A percentile compares a stretch with the other conserved stretches of the same genome.
These are phyloP conservation scores for Netelia inedita DNA, from an alignment of 2,888 invertebrate species.

Conservation along the genomic window DNA sequence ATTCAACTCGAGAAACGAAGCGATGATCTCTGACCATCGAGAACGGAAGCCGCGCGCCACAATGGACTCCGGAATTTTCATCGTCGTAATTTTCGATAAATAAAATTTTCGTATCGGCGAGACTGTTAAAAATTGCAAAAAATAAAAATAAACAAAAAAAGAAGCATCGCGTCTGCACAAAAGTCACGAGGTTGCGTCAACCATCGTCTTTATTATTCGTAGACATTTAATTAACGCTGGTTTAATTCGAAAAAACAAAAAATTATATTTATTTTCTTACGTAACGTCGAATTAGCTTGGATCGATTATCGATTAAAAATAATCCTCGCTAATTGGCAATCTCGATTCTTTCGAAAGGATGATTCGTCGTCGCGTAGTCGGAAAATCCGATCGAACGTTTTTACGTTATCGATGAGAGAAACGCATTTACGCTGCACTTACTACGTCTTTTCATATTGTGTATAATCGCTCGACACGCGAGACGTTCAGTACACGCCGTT, in stretches of 20 bases:
- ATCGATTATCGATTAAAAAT: not conserved
- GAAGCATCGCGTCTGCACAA: no score
- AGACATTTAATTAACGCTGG: no score
- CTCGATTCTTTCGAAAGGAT: not conserved
- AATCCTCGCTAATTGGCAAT: not conserved
- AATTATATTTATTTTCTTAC: no score
- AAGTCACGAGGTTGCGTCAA: no score
- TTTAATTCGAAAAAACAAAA: no score
- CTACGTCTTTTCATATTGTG: not conserved
- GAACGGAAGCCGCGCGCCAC: slow-evolving; percentile 13
- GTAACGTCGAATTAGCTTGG: no score
- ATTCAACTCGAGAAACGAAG: slow-evolving; percentile 4
- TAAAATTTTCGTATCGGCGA: no score
- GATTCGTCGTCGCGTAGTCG: not conserved
- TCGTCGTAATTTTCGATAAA: not conserved
- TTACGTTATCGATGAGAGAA: not conserved
- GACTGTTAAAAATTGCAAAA: no score
- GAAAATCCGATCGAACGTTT: not conserved
- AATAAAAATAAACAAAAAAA: no score
- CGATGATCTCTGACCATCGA: not conserved
- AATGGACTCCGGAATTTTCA: not conserved
- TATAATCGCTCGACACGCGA: not conserved
- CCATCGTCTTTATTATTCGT: no score
- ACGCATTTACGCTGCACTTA: not conserved
- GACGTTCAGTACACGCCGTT: not conserved